Conservation (phyloP, 2,797 vertebrate species). For the Hippopotamyrus pictus region DNA sequence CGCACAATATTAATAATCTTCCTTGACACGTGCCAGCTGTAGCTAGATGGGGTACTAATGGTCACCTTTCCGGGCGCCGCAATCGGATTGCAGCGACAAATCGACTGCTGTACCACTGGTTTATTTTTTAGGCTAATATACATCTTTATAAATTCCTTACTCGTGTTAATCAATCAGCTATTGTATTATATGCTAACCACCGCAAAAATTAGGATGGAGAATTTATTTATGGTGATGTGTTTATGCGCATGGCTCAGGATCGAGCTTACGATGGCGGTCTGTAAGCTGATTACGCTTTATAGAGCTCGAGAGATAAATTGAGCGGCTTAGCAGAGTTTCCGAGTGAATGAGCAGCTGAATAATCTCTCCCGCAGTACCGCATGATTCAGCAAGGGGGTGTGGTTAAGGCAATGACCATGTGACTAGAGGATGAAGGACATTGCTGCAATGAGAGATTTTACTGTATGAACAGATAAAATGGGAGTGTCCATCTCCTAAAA, state of each 20-base stretch:
- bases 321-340: constrained; percentile 12
- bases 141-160: background rate
- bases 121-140: background rate
- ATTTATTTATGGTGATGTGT: background rate
- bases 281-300: constrained; percentile 15
- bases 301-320: background rate
- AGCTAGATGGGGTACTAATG: background rate
- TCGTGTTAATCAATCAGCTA: background rate
- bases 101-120: background rate
- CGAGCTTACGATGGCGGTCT: background rate
- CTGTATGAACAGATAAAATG: background rate
- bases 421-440: background rate
- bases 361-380: background rate
- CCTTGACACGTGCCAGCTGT: background rate
- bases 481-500: background rate
- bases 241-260: background rate
- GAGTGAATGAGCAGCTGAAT: background rate
- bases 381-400: background rate
- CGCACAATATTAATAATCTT: background rate
- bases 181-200: background rate
- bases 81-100: background rate
- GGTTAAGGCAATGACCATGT: background rate
- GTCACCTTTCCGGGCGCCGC: background rate
- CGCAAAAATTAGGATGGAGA: background rate
- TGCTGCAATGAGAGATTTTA: background rate